These are phyloP conservation scores for Rhizoglyphus robini DNA, from an alignment of 1,140 invertebrate genomes.

Conservation along the genomic window DNA sequence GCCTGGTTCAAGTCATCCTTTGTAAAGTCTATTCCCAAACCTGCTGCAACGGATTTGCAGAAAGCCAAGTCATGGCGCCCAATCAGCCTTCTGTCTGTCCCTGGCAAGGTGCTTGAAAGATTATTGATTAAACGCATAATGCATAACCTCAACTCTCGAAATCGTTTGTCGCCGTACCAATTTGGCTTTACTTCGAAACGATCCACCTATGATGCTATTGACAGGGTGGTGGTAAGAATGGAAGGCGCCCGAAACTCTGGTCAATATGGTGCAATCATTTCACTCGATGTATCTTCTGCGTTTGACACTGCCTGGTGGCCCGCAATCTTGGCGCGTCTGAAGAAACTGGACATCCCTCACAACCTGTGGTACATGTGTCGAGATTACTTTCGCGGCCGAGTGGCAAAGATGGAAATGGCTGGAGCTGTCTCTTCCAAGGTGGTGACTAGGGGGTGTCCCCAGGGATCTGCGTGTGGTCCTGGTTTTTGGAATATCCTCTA, in stretches of 20 bases:
- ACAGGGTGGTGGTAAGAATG: neutral
- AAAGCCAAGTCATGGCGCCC: neutral
- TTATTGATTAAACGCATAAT: neutral
- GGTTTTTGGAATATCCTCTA: slow-evolving; percentile 16
- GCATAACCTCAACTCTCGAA: neutral
- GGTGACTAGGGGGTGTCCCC: neutral
- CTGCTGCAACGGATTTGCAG: neutral
- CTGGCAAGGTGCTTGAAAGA: neutral
- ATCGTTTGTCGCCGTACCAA: neutral
- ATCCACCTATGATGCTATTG: neutral
- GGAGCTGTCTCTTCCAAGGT: too few relatives aligned
- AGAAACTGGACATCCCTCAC: neutral
- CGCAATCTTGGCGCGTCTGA: neutral
- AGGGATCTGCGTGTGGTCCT: slow-evolving; percentile 1
- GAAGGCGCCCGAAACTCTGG: neutral
- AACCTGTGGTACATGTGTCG: neutral
- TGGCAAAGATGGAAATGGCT: neutral
- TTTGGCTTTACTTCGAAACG: neutral
- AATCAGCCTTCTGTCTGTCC: too few relatives aligned
- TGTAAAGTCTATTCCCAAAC: neutral
- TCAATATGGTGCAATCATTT: neutral
- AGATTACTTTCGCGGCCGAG: neutral
- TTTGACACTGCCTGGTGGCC: slow-evolving; percentile 2
- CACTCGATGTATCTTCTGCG: neutral
- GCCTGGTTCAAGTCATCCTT: neutral